A percentile compares a stretch with the other conserved stretches of the same genome.
Evolutionary conservation across 2,888 invertebrate genomes (phyloP).

Genomic region (Acrobasis consociella): DNA sequence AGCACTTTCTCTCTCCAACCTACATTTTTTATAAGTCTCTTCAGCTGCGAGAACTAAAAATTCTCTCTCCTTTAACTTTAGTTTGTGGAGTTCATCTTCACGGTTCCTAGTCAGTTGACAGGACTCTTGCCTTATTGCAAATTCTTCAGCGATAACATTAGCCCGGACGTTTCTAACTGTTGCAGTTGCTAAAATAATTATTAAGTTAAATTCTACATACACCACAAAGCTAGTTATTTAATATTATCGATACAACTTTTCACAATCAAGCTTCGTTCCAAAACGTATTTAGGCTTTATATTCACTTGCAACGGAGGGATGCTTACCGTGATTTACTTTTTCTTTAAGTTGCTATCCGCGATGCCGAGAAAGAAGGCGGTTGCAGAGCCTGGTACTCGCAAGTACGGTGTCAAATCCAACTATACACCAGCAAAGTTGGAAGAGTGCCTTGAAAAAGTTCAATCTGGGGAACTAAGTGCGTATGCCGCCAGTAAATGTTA

Average conservation of each 20-base stretch:
- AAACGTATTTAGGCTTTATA: too few species aligned
- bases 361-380: slow-evolving; percentile 24
- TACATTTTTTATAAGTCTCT: neutral
- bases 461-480: slow-evolving; percentile 24
- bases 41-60: neutral
- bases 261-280: too few species aligned
- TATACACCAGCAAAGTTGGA: slow-evolving; percentile 18
- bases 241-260: too few species aligned
- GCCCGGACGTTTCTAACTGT: neutral
- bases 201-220: neutral
- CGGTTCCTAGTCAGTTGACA: neutral
- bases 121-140: neutral
- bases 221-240: too few species aligned
- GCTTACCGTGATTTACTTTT: neutral
- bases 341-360: slow-evolving; percentile 18
- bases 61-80: neutral
- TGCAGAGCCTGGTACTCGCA: slow-evolving; percentile 24
- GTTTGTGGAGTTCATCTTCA: neutral
- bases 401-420: slow-evolving; percentile 19
- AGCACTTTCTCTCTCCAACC: neutral
- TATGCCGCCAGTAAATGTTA: slow-evolving; percentile 21
- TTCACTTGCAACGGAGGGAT: slow-evolving; percentile 20
- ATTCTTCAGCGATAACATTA: neutral
- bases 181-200: neutral
- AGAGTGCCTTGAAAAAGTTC: slow-evolving; percentile 24